Evolutionary conservation across 2,113 vertebrate genomes (phyloP).

Genomic region (Chrysochloris asiatica): DNA sequence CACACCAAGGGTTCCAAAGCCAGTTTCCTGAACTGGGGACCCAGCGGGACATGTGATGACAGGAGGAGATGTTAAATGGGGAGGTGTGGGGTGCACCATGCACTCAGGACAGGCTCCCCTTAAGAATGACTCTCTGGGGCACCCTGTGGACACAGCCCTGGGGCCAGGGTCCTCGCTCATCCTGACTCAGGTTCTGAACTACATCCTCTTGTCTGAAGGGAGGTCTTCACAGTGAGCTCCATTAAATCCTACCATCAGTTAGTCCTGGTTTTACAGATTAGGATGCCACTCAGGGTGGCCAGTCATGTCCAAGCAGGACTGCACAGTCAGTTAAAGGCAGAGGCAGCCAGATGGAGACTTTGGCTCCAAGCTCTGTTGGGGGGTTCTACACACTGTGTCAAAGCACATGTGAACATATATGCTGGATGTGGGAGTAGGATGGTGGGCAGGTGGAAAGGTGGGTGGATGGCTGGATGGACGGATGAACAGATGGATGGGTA

Average conservation of each 20-base stretch:
- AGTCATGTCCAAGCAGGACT: background rate
- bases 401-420: too few relatives aligned
- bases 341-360: too few relatives aligned
- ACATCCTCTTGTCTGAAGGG: fast-evolving
- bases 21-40: background rate
- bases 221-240: background rate
- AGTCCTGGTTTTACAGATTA: background rate
- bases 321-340: background rate
- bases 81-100: too few relatives aligned
- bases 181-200: fast-evolving
- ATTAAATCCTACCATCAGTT: fast-evolving
- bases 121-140: background rate
- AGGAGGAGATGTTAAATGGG: background rate
- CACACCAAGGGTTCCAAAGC: background rate
- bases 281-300: background rate
- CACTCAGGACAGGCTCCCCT: background rate
- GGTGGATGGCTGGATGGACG: too few relatives aligned
- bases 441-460: too few relatives aligned
- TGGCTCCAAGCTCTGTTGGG: background rate
- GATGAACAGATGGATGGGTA: too few relatives aligned
- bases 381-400: background rate
- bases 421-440: too few relatives aligned
- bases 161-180: background rate
- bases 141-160: background rate
- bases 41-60: too few relatives aligned